phyloP scores from a whole-genome alignment of 2,113 vertebrate species.

The Hyperoodon ampullatus region DNA sequence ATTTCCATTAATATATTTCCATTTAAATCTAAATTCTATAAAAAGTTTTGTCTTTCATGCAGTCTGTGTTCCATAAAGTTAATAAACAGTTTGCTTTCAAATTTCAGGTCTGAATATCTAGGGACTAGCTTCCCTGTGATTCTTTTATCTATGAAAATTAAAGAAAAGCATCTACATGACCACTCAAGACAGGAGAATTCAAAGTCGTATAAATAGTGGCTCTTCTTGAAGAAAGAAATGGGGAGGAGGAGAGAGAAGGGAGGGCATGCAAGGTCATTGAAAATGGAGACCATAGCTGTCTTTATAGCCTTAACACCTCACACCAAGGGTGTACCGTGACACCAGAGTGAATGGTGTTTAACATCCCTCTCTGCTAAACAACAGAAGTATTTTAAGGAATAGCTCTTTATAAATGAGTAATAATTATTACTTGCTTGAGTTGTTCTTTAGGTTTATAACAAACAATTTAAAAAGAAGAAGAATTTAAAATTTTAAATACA shows the following conservation, averaged over 20 bases:
- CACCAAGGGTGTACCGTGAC: not conserved
- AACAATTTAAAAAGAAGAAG: not conserved
- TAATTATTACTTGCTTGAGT: not conserved
- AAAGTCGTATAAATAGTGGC: not conserved
- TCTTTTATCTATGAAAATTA: slow-evolving; percentile 25
- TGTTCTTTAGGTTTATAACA: not conserved
- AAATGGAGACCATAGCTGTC: not conserved
- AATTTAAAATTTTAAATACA: not conserved
- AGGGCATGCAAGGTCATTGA: not conserved
- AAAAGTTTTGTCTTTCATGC: not conserved
- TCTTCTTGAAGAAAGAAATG: not conserved
- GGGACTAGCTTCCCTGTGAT: not conserved
- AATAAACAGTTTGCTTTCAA: not conserved
- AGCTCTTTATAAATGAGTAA: not conserved
- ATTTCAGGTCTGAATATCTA: not conserved
- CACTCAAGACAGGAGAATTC: not conserved
- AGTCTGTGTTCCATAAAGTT: not conserved
- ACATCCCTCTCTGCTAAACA: not conserved
- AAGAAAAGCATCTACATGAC: not conserved
- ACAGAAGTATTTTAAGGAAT: not conserved
- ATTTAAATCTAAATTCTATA: not conserved
- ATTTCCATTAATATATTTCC: not conserved
- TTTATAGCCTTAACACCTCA: not conserved
- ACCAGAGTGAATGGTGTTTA: not conserved
- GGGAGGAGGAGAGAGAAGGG: not conserved